Conservation (phyloP, 2,888 invertebrate genomes). For the Cosmia pyralina region DNA sequence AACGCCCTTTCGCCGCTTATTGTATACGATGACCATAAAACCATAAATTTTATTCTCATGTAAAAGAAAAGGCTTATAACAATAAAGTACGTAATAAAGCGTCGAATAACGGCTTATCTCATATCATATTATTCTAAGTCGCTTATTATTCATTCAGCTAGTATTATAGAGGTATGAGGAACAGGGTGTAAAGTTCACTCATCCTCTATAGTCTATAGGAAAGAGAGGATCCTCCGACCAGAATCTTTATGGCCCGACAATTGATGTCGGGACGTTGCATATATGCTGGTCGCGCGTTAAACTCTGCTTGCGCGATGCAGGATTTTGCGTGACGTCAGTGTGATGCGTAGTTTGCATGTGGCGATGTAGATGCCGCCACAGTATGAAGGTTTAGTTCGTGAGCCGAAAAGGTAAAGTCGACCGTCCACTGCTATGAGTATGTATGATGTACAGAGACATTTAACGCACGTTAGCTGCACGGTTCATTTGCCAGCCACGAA, state of each 20-base stretch:
- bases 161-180: not conserved
- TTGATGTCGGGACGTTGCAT: too few species aligned
- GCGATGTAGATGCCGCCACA: too few species aligned
- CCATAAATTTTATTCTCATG: constrained; percentile 42
- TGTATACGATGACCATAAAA: constrained; percentile 39
- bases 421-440: not conserved
- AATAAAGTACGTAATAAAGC: constrained; percentile 48
- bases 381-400: constrained; percentile 22
- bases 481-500: not conserved
- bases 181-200: too few species aligned
- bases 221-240: too few species aligned
- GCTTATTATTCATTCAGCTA: constrained; percentile 36
- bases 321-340: too few species aligned
- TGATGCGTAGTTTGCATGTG: too few species aligned
- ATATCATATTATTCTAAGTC: constrained; percentile 28
- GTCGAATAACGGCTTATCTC: constrained; percentile 41
- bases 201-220: too few species aligned
- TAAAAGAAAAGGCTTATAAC: constrained; percentile 35
- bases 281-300: too few species aligned
- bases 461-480: not conserved
- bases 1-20: constrained; percentile 17
- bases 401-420: constrained; percentile 28
- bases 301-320: too few species aligned
- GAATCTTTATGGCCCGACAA: too few species aligned
- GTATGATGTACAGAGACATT: not conserved